phyloP scores from a whole-genome alignment of 2,797 vertebrate species.

The Coilia nasus region DNA sequence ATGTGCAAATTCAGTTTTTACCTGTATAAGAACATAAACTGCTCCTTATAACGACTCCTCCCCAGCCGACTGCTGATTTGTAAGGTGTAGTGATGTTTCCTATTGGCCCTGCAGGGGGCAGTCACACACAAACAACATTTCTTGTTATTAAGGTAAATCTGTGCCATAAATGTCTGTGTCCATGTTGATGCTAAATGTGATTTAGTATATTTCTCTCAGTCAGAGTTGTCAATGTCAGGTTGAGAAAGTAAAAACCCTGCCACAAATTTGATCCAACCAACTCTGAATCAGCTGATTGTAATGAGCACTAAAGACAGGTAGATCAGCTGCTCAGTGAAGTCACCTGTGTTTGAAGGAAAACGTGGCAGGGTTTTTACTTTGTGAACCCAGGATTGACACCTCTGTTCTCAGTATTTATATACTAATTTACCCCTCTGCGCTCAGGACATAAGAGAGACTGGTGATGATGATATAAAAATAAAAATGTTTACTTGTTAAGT shows the following conservation, averaged over 20 bases:
- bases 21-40: constrained; percentile 81
- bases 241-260: too few relatives aligned
- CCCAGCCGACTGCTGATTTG: constrained; percentile 73
- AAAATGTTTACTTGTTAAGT: constrained; percentile 67
- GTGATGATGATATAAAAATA: background rate
- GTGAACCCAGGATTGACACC: too few relatives aligned
- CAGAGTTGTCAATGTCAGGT: too few relatives aligned
- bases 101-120: constrained; percentile 49
- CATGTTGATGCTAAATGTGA: background rate
- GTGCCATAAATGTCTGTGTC: background rate
- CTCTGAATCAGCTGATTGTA: too few relatives aligned
- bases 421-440: background rate
- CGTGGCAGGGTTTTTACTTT: too few relatives aligned
- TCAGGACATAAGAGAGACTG: background rate
- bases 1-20: constrained; percentile 40
- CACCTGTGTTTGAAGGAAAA: too few relatives aligned
- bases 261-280: too few relatives aligned
- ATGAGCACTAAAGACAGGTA: too few relatives aligned
- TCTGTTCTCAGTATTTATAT: too few relatives aligned
- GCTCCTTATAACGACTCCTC: constrained; percentile 75
- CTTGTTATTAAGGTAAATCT: background rate
- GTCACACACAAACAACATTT: background rate
- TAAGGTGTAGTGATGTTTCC: constrained; percentile 63
- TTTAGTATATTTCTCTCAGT: too few relatives aligned
- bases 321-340: too few relatives aligned